Conservation (phyloP, 2,888 invertebrate genomes). For the Tenodera sinensis region DNA sequence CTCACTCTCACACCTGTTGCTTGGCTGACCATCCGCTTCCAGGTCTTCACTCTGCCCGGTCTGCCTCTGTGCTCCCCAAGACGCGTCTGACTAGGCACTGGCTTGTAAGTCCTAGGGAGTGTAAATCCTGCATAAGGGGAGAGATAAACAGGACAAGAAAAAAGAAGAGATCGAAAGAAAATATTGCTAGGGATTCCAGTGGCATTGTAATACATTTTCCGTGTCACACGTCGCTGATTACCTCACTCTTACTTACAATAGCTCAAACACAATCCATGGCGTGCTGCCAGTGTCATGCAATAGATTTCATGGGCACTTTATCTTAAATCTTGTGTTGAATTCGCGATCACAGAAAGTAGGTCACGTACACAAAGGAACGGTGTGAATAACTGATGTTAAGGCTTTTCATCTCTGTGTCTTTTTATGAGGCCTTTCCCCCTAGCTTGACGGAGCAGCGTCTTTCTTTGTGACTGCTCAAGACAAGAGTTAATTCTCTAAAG, state of each 20-base stretch:
- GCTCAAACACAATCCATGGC: neutral
- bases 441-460: neutral
- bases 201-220: neutral
- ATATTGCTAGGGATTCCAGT: too few species aligned
- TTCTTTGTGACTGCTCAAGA: neutral
- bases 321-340: neutral
- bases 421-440: neutral
- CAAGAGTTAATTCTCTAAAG: too few species aligned
- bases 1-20: too few species aligned
- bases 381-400: neutral
- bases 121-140: too few species aligned
- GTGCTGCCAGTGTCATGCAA: neutral
- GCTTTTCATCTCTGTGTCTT: neutral
- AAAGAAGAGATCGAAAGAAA: too few species aligned
- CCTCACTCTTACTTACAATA: neutral
- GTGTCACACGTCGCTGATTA: neutral
- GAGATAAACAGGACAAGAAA: too few species aligned
- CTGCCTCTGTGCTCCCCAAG: too few species aligned
- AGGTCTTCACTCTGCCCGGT: too few species aligned
- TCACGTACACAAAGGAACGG: neutral
- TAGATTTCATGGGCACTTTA: neutral
- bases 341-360: neutral
- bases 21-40: too few species aligned
- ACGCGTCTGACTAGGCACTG: too few species aligned
- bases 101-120: too few species aligned